Percentiles rank a stretch among this genome's conserved stretches.
These are phyloP conservation scores for Calyptommatus sinebrachiatus DNA, from an alignment of 2,113 vertebrate genomes.

Conservation along the genomic window DNA sequence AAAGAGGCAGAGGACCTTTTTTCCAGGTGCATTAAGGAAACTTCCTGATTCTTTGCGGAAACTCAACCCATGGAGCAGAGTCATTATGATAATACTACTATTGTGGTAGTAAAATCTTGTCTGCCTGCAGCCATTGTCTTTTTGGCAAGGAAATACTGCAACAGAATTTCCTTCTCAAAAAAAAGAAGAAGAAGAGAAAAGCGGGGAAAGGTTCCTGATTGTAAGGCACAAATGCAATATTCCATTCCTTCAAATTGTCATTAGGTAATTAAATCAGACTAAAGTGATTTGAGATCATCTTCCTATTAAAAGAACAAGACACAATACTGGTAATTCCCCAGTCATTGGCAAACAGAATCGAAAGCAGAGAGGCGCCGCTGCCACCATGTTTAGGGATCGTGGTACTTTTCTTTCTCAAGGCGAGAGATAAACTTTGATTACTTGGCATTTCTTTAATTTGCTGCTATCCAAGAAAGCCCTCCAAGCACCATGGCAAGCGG, in stretches of 20 bases:
- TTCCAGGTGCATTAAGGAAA: no score
- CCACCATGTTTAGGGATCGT: conserved; percentile 71
- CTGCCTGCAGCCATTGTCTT: no score
- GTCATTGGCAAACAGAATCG: conserved; percentile 52
- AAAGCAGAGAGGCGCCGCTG: conserved; percentile 47
- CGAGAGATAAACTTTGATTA: conserved; percentile 79
- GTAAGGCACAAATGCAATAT: conserved; percentile 35
- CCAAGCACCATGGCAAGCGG: conserved; percentile 65
- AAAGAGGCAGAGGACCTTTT: no score
- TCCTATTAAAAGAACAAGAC: conserved; percentile 46
- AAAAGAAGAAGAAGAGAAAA: conserved; percentile 16
- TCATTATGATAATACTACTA: background rate
- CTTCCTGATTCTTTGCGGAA: no score
- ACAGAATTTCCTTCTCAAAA: conserved; percentile 25
- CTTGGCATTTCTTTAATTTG: conserved; percentile 78
- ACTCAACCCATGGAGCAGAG: no score
- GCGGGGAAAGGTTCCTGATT: conserved; percentile 29
- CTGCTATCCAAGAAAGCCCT: conserved; percentile 76
- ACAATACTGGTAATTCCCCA: conserved; percentile 44
- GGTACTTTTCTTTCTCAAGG: conserved; percentile 70
- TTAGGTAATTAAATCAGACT: conserved; percentile 65
- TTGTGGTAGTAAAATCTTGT: conserved; percentile 5
- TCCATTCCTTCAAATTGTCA: conserved; percentile 58
- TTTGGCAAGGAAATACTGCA: conserved; percentile 32
- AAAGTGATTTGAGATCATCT: conserved; percentile 49